Conservation (phyloP, 2,888 invertebrate genomes). For the Leucoptera coffeella region DNA sequence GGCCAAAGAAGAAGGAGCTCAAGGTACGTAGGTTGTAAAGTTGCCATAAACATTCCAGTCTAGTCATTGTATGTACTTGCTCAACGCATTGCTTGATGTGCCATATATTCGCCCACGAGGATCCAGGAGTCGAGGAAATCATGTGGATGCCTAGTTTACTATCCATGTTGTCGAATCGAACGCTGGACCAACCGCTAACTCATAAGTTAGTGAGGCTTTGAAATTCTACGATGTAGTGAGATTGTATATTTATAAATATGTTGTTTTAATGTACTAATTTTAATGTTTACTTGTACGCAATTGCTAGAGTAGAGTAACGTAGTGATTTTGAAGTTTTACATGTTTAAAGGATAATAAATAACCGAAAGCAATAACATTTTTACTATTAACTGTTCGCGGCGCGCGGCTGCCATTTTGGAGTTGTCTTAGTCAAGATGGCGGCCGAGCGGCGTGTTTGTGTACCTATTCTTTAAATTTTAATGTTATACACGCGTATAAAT, state of each 20-base stretch:
- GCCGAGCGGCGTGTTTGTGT: slow-evolving; percentile 30
- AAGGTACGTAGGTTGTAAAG: not conserved
- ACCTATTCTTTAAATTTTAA: slow-evolving; percentile 27
- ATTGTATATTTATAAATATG: slow-evolving; percentile 30
- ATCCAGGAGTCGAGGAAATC: not conserved
- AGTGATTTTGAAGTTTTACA: slow-evolving; percentile 52
- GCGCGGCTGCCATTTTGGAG: slow-evolving; percentile 20
- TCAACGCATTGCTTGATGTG: too few relatives aligned
- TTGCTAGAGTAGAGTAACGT: slow-evolving; percentile 49
- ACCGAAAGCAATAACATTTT: slow-evolving; percentile 44
- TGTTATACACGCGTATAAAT: slow-evolving; percentile 32
- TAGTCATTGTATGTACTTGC: slow-evolving; percentile 39
- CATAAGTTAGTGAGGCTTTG: slow-evolving; percentile 13
- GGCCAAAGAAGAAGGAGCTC: too few relatives aligned
- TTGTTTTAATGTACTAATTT: slow-evolving; percentile 45
- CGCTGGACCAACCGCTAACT: slow-evolving; percentile 8
- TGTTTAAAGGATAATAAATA: slow-evolving; percentile 23
- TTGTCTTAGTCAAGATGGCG: slow-evolving; percentile 15
- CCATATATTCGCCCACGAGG: too few relatives aligned
- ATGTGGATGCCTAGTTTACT: not conserved
- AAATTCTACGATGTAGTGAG: slow-evolving; percentile 34
- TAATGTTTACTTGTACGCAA: too few relatives aligned
- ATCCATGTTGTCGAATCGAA: not conserved
- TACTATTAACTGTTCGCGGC: slow-evolving; percentile 22
- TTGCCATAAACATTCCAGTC: slow-evolving; percentile 35